Conservation (phyloP, 1,140 invertebrate genomes). For the Chironomus tepperi region DNA sequence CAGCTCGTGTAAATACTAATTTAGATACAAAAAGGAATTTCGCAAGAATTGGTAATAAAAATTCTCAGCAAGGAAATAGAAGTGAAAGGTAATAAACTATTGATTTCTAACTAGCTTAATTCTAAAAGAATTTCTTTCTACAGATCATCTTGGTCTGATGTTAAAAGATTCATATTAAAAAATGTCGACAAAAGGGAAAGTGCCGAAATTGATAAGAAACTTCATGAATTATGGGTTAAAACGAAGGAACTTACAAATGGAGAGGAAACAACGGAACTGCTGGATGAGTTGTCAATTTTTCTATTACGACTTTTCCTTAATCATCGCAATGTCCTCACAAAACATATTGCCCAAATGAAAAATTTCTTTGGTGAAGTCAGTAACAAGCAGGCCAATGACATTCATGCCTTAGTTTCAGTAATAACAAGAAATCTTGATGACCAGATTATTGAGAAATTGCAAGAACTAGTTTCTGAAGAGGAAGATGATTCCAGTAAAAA, state of each 20-base stretch:
- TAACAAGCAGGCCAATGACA: conserved; percentile 42
- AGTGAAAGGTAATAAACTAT: conserved; percentile 5
- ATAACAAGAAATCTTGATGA: conserved; percentile 24
- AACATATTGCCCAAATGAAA: conserved; percentile 44
- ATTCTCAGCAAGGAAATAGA: conserved; percentile 25
- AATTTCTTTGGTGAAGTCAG: conserved; percentile 47
- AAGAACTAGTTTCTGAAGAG: conserved; percentile 1
- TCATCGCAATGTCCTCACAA: conserved; percentile 47
- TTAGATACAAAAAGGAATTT: conserved; percentile 31
- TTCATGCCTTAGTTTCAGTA: conserved; percentile 42
- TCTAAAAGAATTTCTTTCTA: conserved; percentile 26
- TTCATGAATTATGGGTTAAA: conserved; percentile 27
- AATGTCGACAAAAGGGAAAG: conserved; percentile 26
- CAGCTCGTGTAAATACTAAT: conserved; percentile 35
- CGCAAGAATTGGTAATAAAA: conserved; percentile 26
- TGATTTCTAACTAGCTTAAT: not conserved
- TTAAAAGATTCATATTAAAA: conserved; percentile 27
- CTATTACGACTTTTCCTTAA: conserved; percentile 51
- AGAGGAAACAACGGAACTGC: conserved; percentile 45
- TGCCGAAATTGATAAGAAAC: conserved; percentile 26
- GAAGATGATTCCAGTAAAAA: conserved; percentile 33
- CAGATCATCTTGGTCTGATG: conserved; percentile 29
- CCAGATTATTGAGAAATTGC: not conserved
- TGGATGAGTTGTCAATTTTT: conserved; percentile 54
- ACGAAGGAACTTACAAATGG: conserved; percentile 36